Evolutionary conservation across 2,797 vertebrate genomes (phyloP).

Genomic region (Hydrolagus colliei): DNA sequence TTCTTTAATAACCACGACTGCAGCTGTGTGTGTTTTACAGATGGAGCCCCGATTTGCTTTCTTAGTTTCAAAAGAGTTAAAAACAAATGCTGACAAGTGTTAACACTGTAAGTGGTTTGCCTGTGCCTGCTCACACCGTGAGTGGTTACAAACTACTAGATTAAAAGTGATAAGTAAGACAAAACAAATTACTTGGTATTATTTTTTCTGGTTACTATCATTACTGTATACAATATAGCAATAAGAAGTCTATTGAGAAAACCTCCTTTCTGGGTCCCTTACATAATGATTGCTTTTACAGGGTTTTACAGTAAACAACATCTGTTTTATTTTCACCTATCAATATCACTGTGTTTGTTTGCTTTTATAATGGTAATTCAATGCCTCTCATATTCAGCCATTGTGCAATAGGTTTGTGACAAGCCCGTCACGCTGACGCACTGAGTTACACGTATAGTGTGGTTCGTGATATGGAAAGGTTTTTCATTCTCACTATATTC

Average conservation of each 20-base stretch:
- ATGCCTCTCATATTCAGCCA: slow-evolving; percentile 55
- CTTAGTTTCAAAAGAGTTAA: slow-evolving; percentile 1
- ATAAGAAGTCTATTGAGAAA: slow-evolving; percentile 68
- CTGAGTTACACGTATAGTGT: slow-evolving; percentile 39
- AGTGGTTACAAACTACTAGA: slow-evolving; percentile 48
- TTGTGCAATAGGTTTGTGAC: slow-evolving; percentile 52
- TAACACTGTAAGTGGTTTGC: slow-evolving; percentile 1
- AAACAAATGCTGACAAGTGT: slow-evolving; percentile 17
- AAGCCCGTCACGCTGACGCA: slow-evolving; percentile 61
- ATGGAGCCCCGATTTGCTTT: not conserved
- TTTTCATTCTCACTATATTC: slow-evolving; percentile 22
- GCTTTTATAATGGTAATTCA: slow-evolving; percentile 53
- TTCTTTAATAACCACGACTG: not conserved
- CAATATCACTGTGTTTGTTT: slow-evolving; percentile 65
- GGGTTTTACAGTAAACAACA: slow-evolving; percentile 57
- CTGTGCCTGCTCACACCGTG: slow-evolving; percentile 42
- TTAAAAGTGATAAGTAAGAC: slow-evolving; percentile 58
- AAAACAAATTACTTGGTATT: slow-evolving; percentile 65
- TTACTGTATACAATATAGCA: slow-evolving; percentile 67
- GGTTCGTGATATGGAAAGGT: slow-evolving; percentile 10
- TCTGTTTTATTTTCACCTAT: slow-evolving; percentile 56
- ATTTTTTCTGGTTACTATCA: slow-evolving; percentile 41
- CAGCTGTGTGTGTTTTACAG: not conserved
- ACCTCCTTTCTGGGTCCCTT: slow-evolving; percentile 58
- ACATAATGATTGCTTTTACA: slow-evolving; percentile 73